phyloP scores from a whole-genome alignment of 1,140 invertebrate genomes.

The Onthophagus taurus region DNA sequence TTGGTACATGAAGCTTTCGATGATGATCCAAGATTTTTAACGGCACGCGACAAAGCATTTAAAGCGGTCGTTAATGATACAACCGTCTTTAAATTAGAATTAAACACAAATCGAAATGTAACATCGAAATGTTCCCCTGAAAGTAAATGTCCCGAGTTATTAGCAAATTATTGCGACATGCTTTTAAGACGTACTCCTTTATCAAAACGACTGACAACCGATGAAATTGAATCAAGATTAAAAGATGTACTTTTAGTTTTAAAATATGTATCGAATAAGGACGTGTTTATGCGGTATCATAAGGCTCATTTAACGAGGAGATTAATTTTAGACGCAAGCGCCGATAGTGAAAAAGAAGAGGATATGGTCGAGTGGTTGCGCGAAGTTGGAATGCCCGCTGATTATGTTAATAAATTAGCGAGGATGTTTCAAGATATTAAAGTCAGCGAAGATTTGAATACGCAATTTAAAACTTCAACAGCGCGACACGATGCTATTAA shows the following conservation, averaged over 20 bases:
- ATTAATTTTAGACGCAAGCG: conserved; percentile 75
- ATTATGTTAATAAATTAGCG: conserved; percentile 96
- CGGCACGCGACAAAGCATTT: conserved; percentile 96
- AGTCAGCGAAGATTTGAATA: conserved; percentile 97
- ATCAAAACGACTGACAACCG: conserved; percentile 92
- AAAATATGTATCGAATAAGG: conserved; percentile 99
- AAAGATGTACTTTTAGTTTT: conserved; percentile 90
- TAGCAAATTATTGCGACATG: conserved; percentile 99
- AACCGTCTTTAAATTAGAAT: conserved; percentile 79
- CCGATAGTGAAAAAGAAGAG: conserved; percentile 42
- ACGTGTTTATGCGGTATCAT: conserved; percentile 99
- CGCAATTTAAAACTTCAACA: conserved; percentile 52
- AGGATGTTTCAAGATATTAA: conserved; percentile 98
- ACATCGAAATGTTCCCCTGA: conserved; percentile 65
- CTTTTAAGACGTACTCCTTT: conserved; percentile 90
- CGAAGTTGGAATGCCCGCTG: conserved; percentile 97
- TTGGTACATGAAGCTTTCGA: conserved; percentile 92
- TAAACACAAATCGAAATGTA: conserved; percentile 48
- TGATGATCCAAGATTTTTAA: conserved; percentile 95
- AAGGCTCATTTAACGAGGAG: conserved; percentile 95
- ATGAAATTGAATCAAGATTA: conserved; percentile 92
- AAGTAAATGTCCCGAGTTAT: conserved; percentile 95
- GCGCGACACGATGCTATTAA: conserved; percentile 64
- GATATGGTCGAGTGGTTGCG: conserved; percentile 96
- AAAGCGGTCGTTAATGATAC: conserved; percentile 98